Base-by-base conservation (phyloP, 2,113 vertebrate genomes). In the Balaeniceps rex region DNA sequence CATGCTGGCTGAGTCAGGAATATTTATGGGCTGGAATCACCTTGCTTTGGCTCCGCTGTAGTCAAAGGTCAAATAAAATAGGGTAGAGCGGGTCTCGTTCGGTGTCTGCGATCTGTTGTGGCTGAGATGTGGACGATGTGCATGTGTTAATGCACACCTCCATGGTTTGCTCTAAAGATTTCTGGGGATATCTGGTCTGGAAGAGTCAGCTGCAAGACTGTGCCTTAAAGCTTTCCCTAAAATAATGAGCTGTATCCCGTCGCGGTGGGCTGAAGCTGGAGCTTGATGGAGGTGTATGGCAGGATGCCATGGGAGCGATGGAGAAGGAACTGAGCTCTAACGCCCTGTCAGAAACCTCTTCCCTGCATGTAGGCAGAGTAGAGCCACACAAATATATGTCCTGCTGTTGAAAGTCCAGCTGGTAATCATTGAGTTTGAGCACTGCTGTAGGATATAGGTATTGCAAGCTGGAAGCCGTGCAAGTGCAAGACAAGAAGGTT, bases 21-120 rank as follows among this genome's bases (percentile, higher is more conserved):
- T 83, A 38, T 68, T 70, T 84, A 33, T 24, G 26, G 55, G 12
- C 40, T 82, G 38, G 31, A 78, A 60, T 87, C 51, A 36, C 34
- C 46, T 70, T 31, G 13, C 11, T 91, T 87, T 87, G 83, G 10
- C 68, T 88, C n/a, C 1, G 0, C 60, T 0, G 0, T 22, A 49
- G 55, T 31, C 34, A 46, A 66, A 93, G 16, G 36, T 81, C 34
- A 70, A 54, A 60, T 63, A 31, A 58, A 88, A 87, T 1, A 11
- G 5, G 3, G 12, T 4, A 1, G 58, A 33, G 29, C 3, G 4
- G 36, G n/a, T 61, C 28, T 44, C 25, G 10, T 36, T 87, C 17
- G 0, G 1, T 40, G 58, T 57, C 58, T 44, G 36, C 60, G 44
- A 12, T 80, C n/a, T 40, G 24, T 29, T 74, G 46, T 66, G 38